A percentile compares a stretch with the other conserved stretches of the same genome.
These are phyloP conservation scores for Carcharodon carcharias DNA, from an alignment of 2,797 vertebrate genomes.

Conservation along the genomic window DNA sequence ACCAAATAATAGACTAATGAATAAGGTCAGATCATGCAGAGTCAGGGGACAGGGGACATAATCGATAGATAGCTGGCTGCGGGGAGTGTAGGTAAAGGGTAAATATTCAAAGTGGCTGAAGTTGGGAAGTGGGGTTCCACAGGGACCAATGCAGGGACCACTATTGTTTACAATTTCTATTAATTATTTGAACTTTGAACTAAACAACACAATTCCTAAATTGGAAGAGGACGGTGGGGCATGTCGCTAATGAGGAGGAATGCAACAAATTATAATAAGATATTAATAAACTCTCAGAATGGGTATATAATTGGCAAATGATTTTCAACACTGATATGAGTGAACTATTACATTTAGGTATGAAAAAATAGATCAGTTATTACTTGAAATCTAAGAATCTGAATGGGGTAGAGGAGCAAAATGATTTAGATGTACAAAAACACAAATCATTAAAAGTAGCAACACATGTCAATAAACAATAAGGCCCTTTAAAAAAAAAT, in stretches of 20 bases:
- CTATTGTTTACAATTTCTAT: too few species aligned
- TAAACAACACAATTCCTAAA: background rate
- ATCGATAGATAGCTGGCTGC: too few species aligned
- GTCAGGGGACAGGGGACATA: too few species aligned
- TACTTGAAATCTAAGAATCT: too few species aligned
- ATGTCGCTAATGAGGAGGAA: background rate
- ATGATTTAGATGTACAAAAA: background rate
- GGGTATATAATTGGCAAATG: background rate
- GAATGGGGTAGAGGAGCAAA: too few species aligned
- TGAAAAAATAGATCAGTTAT: too few species aligned
- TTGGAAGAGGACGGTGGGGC: background rate
- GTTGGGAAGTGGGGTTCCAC: background rate
- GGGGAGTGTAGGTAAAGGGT: too few species aligned
- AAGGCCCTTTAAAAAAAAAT: too few species aligned
- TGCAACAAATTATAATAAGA: background rate
- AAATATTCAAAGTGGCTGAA: background rate
- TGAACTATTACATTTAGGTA: too few species aligned
- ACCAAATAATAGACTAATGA: too few species aligned
- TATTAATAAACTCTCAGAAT: background rate
- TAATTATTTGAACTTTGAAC: background rate
- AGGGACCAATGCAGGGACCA: background rate
- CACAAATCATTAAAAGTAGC: background rate
- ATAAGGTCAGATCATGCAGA: too few species aligned
- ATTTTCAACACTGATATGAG: background rate
- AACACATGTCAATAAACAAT: too few species aligned